Conservation (phyloP, 2,888 invertebrate species). For the Tenthredo distinguenda region DNA sequence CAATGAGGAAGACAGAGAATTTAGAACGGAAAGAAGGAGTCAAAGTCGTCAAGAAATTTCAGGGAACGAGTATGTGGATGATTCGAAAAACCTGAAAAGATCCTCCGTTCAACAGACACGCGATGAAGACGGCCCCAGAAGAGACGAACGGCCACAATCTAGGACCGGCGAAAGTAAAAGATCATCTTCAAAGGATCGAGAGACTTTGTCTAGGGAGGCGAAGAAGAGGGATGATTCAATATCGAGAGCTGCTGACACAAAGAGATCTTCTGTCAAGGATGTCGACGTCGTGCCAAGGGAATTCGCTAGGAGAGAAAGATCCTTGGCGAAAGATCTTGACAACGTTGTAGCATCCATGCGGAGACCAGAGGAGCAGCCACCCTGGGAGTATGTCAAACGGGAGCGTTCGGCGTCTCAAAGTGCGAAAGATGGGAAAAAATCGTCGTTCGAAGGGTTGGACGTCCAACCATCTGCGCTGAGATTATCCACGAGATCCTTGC, state of each 20-base stretch:
- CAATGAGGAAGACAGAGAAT: constrained; percentile 53
- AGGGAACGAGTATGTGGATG: constrained; percentile 59
- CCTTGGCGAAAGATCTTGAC: not conserved
- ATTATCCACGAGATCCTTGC: constrained; percentile 34
- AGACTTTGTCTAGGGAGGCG: constrained; percentile 37
- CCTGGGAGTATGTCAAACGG: constrained; percentile 64
- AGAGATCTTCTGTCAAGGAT: constrained; percentile 53
- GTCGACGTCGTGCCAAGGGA: constrained; percentile 44
- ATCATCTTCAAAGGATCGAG: constrained; percentile 34
- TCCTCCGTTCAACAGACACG: constrained; percentile 10
- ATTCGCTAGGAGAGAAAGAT: constrained; percentile 23
- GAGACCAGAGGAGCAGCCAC: constrained; percentile 64
- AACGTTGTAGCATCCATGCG: constrained; percentile 8
- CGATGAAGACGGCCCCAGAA: constrained; percentile 23
- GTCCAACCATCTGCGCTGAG: constrained; percentile 58
- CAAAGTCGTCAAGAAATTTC: constrained; percentile 61
- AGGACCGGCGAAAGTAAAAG: constrained; percentile 28
- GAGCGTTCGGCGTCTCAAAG: constrained; percentile 65
- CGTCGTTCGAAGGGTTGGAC: constrained; percentile 53
- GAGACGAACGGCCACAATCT: constrained; percentile 26
- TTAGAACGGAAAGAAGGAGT: constrained; percentile 58
- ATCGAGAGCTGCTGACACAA: constrained; percentile 38
- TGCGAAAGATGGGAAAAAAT: constrained; percentile 59
- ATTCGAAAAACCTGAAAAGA: constrained; percentile 6
- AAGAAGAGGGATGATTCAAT: constrained; percentile 57